Evolutionary conservation across 2,888 invertebrate species (phyloP), one percentile per base, ranked within the genome.

Genomic region (Lycocerus yunnanus): DNA sequence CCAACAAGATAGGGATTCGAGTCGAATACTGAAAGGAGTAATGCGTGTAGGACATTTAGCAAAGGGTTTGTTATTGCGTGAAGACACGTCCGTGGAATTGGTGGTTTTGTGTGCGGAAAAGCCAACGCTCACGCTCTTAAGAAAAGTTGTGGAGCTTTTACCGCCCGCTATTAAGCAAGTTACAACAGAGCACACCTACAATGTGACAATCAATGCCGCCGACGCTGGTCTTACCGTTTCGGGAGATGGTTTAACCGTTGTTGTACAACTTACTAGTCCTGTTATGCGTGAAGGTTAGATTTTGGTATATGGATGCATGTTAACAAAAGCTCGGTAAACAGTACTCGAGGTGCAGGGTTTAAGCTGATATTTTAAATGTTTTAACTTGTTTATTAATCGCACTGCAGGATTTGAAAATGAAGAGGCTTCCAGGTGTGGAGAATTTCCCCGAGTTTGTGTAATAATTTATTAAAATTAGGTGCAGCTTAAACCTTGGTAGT

Each of bases 71-170:
- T 89, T 99, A 83, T 90, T 99, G 18, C 93, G 94, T 79, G 97
- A 97, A 6, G 98, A 99, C 88, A 92, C 92, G 78, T 92, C 92
- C 84, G 97, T 99, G 72, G 94, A 97, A 81, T 90, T 99, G 77
- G 98, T 99, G 58, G 97, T 99, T 71, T 90, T 99, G 72, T 98
- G 98, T 87, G 94, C 96, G 73, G 97, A 97, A 87, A 96, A 97
- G 82, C 99, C 99, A 75, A 98, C 98, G 70, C 87, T 92, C 85
- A 92, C 95, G 67, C 89, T 98, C 80, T 90, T 99, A 77, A 94
- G 96, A 85, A 93, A 95, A 81, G 96, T 98, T 16, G 94, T 95
- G 43, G 92, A 94, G 80, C 92, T 94, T 83, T 89, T 98, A 84
- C 97, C 97, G 0, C 89, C 90, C 72, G 95, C 97, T 82, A 89